These are phyloP conservation scores for Disparrhopalites patrizii DNA, from an alignment of 2,888 invertebrate species.

Conservation along the genomic window DNA sequence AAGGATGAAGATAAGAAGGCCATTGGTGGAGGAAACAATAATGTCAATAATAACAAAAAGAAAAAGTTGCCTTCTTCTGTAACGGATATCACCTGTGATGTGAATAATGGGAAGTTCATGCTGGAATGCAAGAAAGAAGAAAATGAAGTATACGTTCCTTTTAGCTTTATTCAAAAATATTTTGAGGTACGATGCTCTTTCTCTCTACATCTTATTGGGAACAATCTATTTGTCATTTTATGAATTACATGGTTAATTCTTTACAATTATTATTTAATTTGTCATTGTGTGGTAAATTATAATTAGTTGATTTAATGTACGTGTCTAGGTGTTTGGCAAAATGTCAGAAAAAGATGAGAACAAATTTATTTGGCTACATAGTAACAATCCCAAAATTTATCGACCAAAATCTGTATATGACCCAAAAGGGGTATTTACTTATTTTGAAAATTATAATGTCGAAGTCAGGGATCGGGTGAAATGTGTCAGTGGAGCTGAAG, in stretches of 20 bases:
- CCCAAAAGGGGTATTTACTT: constrained; percentile 85
- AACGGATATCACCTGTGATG: constrained; percentile 33
- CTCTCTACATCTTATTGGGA: too few relatives aligned
- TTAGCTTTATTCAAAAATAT: constrained; percentile 86
- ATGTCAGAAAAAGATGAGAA: constrained; percentile 69
- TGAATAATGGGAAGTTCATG: constrained; percentile 70
- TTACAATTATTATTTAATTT: not conserved
- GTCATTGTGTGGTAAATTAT: not conserved
- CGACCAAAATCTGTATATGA: constrained; percentile 84
- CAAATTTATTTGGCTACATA: constrained; percentile 91
- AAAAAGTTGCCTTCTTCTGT: not conserved
- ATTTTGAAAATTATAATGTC: constrained; percentile 97
- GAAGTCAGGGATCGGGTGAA: constrained; percentile 93
- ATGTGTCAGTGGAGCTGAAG: constrained; percentile 88
- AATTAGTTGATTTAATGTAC: constrained; percentile 28
- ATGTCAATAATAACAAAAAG: not conserved
- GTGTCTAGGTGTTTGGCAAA: constrained; percentile 73
- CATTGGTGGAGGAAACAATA: too few relatives aligned
- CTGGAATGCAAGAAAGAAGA: constrained; percentile 40
- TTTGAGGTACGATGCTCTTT: constrained; percentile 81
- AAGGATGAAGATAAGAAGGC: not conserved
- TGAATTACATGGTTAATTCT: not conserved
- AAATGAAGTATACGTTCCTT: constrained; percentile 80
- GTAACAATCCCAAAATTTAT: constrained; percentile 76
- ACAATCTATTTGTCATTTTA: too few relatives aligned